Percentiles rank a stretch among this genome's conserved stretches.
These are phyloP conservation scores for Yponomeuta malinellus DNA, from an alignment of 2,888 invertebrate species.

Conservation along the genomic window DNA sequence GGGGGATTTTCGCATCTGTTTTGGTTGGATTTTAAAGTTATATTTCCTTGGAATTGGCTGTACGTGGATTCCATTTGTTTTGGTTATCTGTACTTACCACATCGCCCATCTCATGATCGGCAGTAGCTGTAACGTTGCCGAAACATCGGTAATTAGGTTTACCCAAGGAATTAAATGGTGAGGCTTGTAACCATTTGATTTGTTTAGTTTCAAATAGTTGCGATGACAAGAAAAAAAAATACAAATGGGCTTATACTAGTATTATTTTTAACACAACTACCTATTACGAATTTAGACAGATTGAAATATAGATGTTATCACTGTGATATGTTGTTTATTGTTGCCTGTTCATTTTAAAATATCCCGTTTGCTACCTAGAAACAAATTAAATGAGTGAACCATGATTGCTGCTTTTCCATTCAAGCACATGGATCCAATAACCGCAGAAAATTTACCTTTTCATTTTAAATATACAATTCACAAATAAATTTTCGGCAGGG, in stretches of 20 bases:
- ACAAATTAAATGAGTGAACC: background rate
- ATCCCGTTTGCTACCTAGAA: background rate
- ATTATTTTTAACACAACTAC: too few species aligned
- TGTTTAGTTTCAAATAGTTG: too few species aligned
- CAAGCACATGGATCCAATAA: slow-evolving; percentile 53
- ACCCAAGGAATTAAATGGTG: too few species aligned
- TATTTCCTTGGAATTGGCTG: background rate
- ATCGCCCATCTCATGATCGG: too few species aligned
- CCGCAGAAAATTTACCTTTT: slow-evolving; percentile 56
- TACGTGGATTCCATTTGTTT: background rate
- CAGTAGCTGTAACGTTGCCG: too few species aligned
- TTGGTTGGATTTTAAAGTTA: background rate
- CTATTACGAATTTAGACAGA: too few species aligned
- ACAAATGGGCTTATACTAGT: too few species aligned
- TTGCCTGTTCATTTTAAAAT: background rate
- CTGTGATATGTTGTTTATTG: too few species aligned
- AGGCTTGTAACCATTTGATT: too few species aligned
- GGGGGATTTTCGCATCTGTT: background rate
- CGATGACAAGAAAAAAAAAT: too few species aligned
- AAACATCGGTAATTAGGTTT: too few species aligned
- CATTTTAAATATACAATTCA: slow-evolving; percentile 47
- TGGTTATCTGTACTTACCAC: background rate
- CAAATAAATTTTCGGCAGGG: slow-evolving; percentile 35
- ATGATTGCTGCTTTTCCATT: slow-evolving; percentile 19
- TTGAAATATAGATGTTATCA: too few species aligned